Base-by-base conservation (phyloP, 2,797 vertebrate species). In the Cyprinella venusta region DNA sequence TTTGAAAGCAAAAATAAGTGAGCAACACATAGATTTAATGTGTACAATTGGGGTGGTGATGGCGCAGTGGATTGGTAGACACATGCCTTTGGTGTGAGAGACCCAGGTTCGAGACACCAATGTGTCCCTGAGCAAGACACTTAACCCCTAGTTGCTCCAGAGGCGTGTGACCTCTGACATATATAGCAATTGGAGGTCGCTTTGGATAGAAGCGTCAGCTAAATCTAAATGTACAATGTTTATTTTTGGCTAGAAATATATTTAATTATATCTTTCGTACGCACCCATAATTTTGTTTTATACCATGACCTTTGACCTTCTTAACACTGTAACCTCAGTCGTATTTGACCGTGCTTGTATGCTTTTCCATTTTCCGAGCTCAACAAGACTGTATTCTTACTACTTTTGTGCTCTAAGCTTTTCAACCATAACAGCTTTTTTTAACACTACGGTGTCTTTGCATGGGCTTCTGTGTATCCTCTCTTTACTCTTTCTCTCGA, bases 401-500 rank as follows among this genome's bases (percentile, higher is more conserved):
- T 67, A 69, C 30, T 45, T 19, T 24, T n/a, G 24, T 69, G 61
- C 67, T 83, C 65, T 76, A 38, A 80, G 40, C 64, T 61, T 75
- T 82, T 65, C n/a, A 1, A 30, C 21, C 70, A 63, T 36, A 79
- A 74, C 18, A 16, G 42, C 33, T 26, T 72, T 76, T 30, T 78
- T 79, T 61, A 77, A 56, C 63, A 38, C 30, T 64, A 8, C 12
- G 18, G 67, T 63, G 74, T 74, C 56, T 71, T 59, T 82, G 81
- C 81, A 63, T 85, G 84, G 48, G 52, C 42, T 72, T 52, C 26
- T 61, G 21, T 42, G 33, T 54, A 45, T 79, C 30, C 72, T 52
- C 82, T 67, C 45, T 78, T 30, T 70, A 21, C 65, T 81, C 21
- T 77, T 59, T 30, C 64, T 80, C 64, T 78, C 33, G 59, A 69